phyloP scores from a whole-genome alignment of 2,113 vertebrate species.

The Tiliqua scincoides region DNA sequence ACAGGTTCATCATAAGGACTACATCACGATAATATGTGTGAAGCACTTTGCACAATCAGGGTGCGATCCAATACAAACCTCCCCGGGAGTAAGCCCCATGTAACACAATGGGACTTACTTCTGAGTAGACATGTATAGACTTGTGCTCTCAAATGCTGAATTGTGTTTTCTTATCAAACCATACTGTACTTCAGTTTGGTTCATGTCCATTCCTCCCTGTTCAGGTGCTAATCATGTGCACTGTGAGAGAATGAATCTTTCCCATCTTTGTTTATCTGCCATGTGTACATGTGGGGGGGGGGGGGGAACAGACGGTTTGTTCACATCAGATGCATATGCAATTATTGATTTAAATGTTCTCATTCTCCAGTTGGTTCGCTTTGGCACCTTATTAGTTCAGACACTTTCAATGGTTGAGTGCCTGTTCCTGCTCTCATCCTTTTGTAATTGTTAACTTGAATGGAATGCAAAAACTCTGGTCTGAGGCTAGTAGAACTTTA shows the following conservation, averaged over 20 bases:
- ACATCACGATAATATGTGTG: too few relatives aligned
- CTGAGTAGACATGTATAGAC: too few relatives aligned
- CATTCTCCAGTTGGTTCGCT: background rate
- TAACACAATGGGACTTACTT: too few relatives aligned
- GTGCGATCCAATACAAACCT: too few relatives aligned
- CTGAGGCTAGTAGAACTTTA: constrained; percentile 58
- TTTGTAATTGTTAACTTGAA: constrained; percentile 73
- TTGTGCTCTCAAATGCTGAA: too few relatives aligned
- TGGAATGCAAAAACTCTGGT: constrained; percentile 69
- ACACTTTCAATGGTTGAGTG: rapidly evolving
- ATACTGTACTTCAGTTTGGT: background rate
- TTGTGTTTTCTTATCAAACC: background rate
- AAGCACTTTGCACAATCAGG: too few relatives aligned
- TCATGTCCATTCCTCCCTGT: background rate
- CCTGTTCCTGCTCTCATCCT: constrained; percentile 62
- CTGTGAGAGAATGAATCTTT: background rate
- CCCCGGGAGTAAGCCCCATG: too few relatives aligned
- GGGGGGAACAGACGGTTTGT: too few relatives aligned
- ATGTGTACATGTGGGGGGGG: background rate
- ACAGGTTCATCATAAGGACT: too few relatives aligned
- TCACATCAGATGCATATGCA: background rate
- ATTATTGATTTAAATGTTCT: rapidly evolving
- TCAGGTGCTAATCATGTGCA: background rate
- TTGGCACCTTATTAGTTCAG: constrained; percentile 19
- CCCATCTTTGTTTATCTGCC: background rate